Conservation (phyloP, 1,140 invertebrate species). For the Eupristina koningsbergeri region DNA sequence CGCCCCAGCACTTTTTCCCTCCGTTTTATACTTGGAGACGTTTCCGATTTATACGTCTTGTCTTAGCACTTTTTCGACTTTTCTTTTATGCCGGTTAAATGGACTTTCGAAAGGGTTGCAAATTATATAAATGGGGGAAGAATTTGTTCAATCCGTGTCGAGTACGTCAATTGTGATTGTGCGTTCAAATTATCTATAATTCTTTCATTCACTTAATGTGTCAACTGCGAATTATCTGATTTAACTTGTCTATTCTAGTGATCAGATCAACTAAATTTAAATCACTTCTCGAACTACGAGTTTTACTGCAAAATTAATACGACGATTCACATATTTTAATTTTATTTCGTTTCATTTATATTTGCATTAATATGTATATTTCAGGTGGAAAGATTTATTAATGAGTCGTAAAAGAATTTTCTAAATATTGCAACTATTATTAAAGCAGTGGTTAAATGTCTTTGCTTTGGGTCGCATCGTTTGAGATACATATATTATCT, state of each 20-base stretch:
- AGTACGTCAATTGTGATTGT: not conserved
- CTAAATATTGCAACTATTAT: not conserved
- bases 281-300: not conserved
- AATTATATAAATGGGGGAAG: not conserved
- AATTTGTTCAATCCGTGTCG: no score
- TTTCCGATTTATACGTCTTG: constrained; percentile 40
- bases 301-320: not conserved
- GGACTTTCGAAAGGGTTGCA: not conserved
- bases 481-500: not conserved
- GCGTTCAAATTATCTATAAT: not conserved
- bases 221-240: not conserved
- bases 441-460: not conserved
- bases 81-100: not conserved
- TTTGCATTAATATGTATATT: not conserved
- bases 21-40: constrained; percentile 24
- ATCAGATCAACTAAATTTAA: not conserved
- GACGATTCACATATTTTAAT: not conserved
- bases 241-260: not conserved
- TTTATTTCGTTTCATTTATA: no score
- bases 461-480: not conserved
- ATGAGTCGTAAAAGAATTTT: not conserved
- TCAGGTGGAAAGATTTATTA: not conserved
- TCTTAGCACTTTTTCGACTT: not conserved
- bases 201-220: not conserved
- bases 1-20: not conserved